A percentile compares a stretch with the other conserved stretches of the same genome.
Evolutionary conservation across 2,888 invertebrate genomes (phyloP).

Genomic region (Tortricodes alternella): DNA sequence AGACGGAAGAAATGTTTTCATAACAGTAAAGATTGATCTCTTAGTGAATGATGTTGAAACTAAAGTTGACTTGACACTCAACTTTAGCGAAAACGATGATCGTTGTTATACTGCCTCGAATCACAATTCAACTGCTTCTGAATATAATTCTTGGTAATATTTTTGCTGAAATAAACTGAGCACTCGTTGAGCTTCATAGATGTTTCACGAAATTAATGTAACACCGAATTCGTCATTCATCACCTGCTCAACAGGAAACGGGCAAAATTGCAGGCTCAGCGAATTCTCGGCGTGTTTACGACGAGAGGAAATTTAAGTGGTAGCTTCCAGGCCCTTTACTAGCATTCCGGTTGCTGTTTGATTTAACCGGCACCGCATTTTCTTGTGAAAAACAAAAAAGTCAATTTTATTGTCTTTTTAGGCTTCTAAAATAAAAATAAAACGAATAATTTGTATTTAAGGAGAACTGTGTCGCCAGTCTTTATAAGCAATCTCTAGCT

Average conservation of each 20-base stretch:
- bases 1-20: constrained; percentile 40
- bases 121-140: too few species aligned
- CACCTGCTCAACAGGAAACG: constrained; percentile 12
- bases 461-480: too few species aligned
- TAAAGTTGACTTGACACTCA: constrained; percentile 17
- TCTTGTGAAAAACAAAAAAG: constrained; percentile 4
- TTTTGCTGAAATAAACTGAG: too few species aligned
- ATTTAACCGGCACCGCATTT: constrained; percentile 6
- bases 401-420: background rate
- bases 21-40: constrained; percentile 41
- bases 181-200: background rate
- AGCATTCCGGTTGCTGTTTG: constrained; percentile 21
- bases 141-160: too few species aligned
- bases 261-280: constrained; percentile 20
- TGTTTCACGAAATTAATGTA: constrained; percentile 11
- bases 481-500: background rate
- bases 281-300: constrained; percentile 24
- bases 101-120: background rate
- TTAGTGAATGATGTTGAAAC: constrained; percentile 29
- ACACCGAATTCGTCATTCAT: constrained; percentile 23
- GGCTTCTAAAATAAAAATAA: too few species aligned
- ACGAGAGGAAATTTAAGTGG: constrained; percentile 24
- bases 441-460: too few species aligned
- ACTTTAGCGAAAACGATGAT: background rate
- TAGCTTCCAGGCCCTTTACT: constrained; percentile 11